These are phyloP conservation scores for Aldabrachelys gigantea DNA, from an alignment of 2,113 vertebrate genomes.

Conservation along the genomic window DNA sequence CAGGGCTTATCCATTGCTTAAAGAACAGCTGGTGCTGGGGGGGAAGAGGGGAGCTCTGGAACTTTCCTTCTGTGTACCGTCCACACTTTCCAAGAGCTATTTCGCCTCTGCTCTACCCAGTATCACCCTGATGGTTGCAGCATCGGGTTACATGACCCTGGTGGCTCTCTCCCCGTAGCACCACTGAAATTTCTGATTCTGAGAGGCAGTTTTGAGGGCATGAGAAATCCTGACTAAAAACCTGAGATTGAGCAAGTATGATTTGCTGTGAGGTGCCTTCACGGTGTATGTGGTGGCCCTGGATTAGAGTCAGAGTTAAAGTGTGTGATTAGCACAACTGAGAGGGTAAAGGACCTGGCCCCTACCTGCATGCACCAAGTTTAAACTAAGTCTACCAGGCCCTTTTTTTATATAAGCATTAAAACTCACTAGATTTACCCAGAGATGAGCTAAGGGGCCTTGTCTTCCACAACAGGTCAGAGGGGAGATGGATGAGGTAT, in stretches of 20 bases:
- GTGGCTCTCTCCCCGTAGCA: background rate
- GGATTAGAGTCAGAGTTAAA: background rate
- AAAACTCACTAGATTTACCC: background rate
- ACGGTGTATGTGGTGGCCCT: background rate
- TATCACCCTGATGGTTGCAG: background rate
- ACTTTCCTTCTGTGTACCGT: background rate
- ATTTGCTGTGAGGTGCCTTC: background rate
- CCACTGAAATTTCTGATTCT: background rate
- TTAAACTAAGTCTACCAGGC: background rate
- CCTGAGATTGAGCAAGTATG: background rate
- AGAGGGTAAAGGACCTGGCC: background rate
- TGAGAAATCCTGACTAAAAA: background rate
- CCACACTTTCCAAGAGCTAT: background rate
- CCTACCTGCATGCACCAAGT: background rate
- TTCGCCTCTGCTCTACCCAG: background rate
- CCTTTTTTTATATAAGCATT: background rate
- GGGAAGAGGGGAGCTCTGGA: background rate
- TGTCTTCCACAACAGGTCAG: background rate
- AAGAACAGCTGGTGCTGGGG: background rate
- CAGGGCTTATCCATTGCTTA: background rate
- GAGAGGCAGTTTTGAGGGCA: background rate
- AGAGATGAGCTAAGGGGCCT: background rate
- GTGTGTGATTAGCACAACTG: background rate
- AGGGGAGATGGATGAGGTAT: background rate
- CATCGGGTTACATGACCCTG: background rate